phyloP scores from a whole-genome alignment of 1,140 invertebrate species.

The Yoshiicerus persimilis region DNA sequence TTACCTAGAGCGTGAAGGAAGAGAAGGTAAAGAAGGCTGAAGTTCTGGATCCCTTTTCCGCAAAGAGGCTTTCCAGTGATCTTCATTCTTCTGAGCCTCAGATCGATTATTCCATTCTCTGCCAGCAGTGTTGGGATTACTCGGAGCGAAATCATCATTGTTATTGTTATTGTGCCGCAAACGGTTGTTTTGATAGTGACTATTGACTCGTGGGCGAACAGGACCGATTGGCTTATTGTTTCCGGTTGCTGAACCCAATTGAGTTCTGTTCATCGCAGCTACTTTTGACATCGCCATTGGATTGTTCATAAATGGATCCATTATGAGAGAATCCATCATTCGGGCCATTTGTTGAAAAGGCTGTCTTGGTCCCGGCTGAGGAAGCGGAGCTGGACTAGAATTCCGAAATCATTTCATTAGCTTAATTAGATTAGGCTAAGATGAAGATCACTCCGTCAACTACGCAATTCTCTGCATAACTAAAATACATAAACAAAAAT shows the following conservation, averaged over 20 bases:
- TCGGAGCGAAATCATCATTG: constrained; percentile 29
- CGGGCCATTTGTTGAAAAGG: constrained; percentile 67
- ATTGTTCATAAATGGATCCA: constrained; percentile 58
- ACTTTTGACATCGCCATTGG: constrained; percentile 28
- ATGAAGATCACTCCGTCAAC: too few relatives aligned
- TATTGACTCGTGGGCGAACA: constrained; percentile 37
- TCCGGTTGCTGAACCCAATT: not conserved
- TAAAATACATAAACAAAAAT: too few relatives aligned
- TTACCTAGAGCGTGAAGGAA: not conserved
- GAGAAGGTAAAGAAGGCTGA: constrained; percentile 62
- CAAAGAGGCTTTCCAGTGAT: constrained; percentile 64
- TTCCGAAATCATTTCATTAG: not conserved
- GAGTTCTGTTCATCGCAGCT: not conserved
- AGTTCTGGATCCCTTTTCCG: constrained; percentile 66
- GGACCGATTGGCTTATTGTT: constrained; percentile 43
- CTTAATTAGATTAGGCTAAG: too few relatives aligned
- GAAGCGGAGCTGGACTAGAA: constrained; percentile 39
- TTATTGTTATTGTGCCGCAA: constrained; percentile 33
- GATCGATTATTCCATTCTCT: not conserved
- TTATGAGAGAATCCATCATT: constrained; percentile 70
- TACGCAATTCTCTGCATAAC: too few relatives aligned
- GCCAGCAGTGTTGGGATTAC: constrained; percentile 44
- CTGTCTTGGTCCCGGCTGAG: constrained; percentile 54
- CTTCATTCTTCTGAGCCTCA: constrained; percentile 47
- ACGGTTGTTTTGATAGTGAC: constrained; percentile 28